phyloP scores from a whole-genome alignment of 2,113 vertebrate genomes.

The Hiodon tergisus region DNA sequence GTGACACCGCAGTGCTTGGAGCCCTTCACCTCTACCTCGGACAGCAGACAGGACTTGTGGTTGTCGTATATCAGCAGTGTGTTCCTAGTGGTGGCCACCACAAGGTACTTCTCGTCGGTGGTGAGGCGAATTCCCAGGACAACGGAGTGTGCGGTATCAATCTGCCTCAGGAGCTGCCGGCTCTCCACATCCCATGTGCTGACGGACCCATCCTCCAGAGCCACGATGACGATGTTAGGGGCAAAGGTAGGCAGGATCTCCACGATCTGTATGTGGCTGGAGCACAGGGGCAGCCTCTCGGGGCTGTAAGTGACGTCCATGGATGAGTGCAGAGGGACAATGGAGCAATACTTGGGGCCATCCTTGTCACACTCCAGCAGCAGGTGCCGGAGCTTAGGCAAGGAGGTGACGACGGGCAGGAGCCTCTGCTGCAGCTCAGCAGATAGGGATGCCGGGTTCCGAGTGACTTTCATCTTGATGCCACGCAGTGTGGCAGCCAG shows the following conservation, averaged over 20 bases:
- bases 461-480: slow-evolving; percentile 83
- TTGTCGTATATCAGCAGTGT: slow-evolving; percentile 95
- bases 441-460: slow-evolving; percentile 85
- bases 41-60: slow-evolving; percentile 90
- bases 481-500: slow-evolving; percentile 83
- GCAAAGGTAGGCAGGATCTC: slow-evolving; percentile 89
- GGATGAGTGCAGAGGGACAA: slow-evolving; percentile 92
- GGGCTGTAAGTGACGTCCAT: slow-evolving; percentile 97
- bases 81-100: slow-evolving; percentile 95
- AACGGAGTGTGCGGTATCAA: slow-evolving; percentile 86
- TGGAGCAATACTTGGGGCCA: slow-evolving; percentile 96
- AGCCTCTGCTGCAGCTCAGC: slow-evolving; percentile 94
- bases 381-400: slow-evolving; percentile 92
- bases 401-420: slow-evolving; percentile 88
- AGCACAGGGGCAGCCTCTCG: slow-evolving; percentile 82
- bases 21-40: slow-evolving; percentile 94
- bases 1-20: slow-evolving; percentile 79
- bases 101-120: slow-evolving; percentile 88
- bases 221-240: slow-evolving; percentile 85
- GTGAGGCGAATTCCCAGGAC: slow-evolving; percentile 89
- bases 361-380: slow-evolving; percentile 97
- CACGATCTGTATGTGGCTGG: slow-evolving; percentile 90
- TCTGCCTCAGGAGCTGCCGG: slow-evolving; percentile 84
- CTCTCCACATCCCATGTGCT: slow-evolving; percentile 96
- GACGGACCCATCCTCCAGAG: slow-evolving; percentile 91